Percentiles rank a stretch among this genome's conserved stretches.
phyloP scores from a whole-genome alignment of 2,888 invertebrate species.

The Bombylius discolor region DNA sequence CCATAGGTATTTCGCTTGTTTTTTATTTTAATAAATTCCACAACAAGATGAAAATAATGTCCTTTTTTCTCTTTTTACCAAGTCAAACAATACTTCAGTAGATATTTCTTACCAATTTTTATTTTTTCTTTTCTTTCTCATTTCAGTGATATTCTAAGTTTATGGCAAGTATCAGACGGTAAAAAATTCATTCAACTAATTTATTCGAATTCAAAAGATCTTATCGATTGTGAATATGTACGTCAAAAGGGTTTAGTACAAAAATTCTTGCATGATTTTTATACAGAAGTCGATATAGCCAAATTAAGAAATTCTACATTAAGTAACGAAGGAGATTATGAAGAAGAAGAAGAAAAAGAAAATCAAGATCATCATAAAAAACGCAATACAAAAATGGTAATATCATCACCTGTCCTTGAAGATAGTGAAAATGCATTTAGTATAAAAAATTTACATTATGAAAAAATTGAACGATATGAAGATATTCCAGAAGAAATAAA shows the following conservation, averaged over 20 bases:
- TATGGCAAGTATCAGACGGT: constrained; percentile 45
- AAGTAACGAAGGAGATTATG: no score
- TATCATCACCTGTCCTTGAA: background rate
- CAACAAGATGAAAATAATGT: no score
- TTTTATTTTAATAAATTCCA: no score
- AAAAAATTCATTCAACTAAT: constrained; percentile 43
- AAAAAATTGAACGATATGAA: constrained; percentile 2
- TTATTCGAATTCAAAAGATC: constrained; percentile 36
- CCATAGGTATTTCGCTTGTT: no score
- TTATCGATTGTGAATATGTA: constrained; percentile 45
- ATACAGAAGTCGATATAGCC: constrained; percentile 27
- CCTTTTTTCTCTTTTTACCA: no score
- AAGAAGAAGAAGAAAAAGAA: background rate
- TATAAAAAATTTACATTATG: constrained; percentile 12
- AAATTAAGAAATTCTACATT: constrained; percentile 12
- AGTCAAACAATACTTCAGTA: no score
- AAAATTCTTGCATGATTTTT: constrained; percentile 39
- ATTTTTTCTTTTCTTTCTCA: constrained; percentile 15
- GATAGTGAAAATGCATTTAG: constrained; percentile 9
- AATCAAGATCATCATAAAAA: background rate
- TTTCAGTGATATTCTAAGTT: constrained; percentile 32
- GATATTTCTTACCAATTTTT: background rate
- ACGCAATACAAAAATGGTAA: no score
- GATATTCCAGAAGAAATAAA: constrained; percentile 15
- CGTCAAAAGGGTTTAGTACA: constrained; percentile 31